These are phyloP conservation scores for Crotophaga sulcirostris DNA, from an alignment of 2,113 vertebrate species.

Conservation along the genomic window DNA sequence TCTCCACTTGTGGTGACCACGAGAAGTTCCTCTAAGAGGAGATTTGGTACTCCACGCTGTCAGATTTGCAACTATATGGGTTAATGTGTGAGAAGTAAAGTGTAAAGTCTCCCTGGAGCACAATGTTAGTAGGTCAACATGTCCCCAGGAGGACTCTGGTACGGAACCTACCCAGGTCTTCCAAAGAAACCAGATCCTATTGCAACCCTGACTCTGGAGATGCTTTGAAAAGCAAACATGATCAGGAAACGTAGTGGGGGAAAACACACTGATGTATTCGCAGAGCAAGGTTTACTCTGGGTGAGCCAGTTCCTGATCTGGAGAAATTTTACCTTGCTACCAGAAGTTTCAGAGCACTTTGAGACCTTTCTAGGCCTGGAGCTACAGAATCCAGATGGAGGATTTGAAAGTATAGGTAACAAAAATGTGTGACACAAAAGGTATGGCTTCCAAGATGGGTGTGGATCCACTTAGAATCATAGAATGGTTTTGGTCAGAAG, in stretches of 20 bases:
- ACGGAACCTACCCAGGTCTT: no score
- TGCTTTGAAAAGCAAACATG: no score
- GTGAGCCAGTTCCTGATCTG: not conserved
- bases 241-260: no score
- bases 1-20: not conserved
- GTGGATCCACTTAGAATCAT: not conserved
- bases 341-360: not conserved
- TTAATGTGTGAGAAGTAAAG: not conserved
- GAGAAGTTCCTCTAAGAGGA: not conserved
- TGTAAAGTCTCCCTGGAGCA: not conserved
- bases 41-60: rapidly evolving
- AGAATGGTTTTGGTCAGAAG: no score
- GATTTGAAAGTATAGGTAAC: not conserved
- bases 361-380: not conserved
- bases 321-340: not conserved
- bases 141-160: not conserved
- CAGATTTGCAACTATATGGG: not conserved
- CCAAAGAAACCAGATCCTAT: no score
- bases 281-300: no score
- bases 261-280: no score
- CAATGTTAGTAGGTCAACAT: not conserved
- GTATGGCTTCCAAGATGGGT: no score
- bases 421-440: not conserved
- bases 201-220: no score
- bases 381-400: not conserved